Conservation (phyloP, 2,113 vertebrate genomes). For the Chionodraco myersi region DNA sequence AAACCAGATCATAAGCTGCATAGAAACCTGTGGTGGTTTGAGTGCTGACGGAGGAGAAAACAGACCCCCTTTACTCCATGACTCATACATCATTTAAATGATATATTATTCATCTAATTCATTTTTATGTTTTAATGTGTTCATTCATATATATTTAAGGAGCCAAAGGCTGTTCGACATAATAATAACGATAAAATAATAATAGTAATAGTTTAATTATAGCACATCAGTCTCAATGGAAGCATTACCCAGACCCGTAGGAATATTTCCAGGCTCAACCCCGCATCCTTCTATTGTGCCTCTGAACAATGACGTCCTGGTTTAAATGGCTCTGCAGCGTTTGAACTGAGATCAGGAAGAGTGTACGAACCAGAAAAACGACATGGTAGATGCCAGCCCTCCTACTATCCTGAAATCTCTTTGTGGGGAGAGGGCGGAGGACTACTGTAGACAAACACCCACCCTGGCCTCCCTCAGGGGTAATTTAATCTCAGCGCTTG, state of each 20-base stretch:
- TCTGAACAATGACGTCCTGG: neutral
- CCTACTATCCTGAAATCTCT: conserved; percentile 48
- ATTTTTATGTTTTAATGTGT: no score
- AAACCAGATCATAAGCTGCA: no score
- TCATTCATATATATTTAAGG: no score
- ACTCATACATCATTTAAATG: no score
- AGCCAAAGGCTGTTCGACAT: neutral
- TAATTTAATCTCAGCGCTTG: conserved; percentile 82
- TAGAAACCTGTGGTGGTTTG: no score
- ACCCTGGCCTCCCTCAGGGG: conserved; percentile 56
- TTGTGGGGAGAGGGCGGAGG: conserved; percentile 8
- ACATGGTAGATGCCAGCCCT: conserved; percentile 39
- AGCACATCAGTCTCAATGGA: neutral
- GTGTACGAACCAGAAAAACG: conserved; percentile 25
- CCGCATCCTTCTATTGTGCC: neutral
- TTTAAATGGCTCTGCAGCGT: conserved; percentile 19
- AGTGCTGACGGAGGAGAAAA: no score
- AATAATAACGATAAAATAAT: neutral
- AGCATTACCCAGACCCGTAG: neutral
- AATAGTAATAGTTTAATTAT: neutral
- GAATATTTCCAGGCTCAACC: neutral
- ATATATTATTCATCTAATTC: no score
- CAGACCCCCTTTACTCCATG: no score
- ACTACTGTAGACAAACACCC: conserved; percentile 45
- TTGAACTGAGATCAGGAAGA: conserved; percentile 47